phyloP scores from a whole-genome alignment of 2,888 invertebrate genomes.

The Ichneumoninae sp. region DNA sequence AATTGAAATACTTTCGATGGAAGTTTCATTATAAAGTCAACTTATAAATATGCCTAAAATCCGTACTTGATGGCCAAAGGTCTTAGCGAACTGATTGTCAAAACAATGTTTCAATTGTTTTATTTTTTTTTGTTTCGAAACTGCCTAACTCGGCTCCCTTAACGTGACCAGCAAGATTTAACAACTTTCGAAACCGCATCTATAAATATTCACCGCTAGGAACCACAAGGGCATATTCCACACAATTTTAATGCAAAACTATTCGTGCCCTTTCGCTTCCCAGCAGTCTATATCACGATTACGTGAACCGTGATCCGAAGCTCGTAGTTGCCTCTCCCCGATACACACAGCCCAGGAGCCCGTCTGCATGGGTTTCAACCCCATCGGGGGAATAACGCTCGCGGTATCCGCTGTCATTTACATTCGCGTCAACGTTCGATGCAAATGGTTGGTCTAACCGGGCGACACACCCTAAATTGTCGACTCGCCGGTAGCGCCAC shows the following conservation, averaged over 20 bases:
- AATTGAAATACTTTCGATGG: too few relatives aligned
- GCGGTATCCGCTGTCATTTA: constrained; percentile 62
- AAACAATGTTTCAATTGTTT: too few relatives aligned
- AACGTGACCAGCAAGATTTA: neutral
- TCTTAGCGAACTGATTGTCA: too few relatives aligned
- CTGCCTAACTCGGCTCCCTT: too few relatives aligned
- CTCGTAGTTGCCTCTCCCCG: constrained; percentile 12
- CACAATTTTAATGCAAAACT: too few relatives aligned
- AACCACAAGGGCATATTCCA: too few relatives aligned
- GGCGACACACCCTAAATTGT: constrained; percentile 34
- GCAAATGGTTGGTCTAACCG: constrained; percentile 56
- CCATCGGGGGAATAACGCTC: constrained; percentile 8
- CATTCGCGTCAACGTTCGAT: constrained; percentile 60
- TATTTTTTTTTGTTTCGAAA: too few relatives aligned
- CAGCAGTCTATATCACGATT: neutral
- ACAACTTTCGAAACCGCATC: neutral
- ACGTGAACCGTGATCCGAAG: constrained; percentile 19
- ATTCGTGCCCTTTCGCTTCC: too few relatives aligned
- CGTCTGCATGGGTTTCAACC: constrained; percentile 1
- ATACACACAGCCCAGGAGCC: neutral
- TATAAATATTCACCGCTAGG: too few relatives aligned
- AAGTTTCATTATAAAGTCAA: too few relatives aligned
- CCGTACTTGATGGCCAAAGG: too few relatives aligned
- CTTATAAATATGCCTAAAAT: neutral
- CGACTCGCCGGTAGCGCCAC: neutral